These are phyloP conservation scores for Taphrorychus bicolor DNA, from an alignment of 2,888 invertebrate species.

Conservation along the genomic window DNA sequence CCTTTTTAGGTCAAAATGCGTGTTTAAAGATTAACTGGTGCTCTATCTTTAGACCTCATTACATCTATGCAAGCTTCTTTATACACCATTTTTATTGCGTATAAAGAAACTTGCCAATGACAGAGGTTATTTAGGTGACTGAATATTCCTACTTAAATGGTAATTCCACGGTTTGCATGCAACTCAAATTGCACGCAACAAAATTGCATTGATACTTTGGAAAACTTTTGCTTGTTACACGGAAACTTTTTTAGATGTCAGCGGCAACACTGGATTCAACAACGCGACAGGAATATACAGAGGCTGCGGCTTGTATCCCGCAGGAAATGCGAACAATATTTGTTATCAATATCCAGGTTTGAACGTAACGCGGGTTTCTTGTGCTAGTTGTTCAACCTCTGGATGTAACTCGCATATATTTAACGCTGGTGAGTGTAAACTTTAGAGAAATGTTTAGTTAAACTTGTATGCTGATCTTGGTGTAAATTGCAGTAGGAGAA, in stretches of 20 bases:
- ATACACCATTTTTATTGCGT: too few relatives aligned
- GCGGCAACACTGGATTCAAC: background rate
- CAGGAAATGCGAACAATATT: background rate
- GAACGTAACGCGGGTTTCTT: background rate
- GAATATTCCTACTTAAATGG: too few relatives aligned
- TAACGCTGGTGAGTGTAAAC: background rate
- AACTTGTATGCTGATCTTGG: background rate
- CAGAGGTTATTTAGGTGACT: too few relatives aligned
- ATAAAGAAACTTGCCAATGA: too few relatives aligned
- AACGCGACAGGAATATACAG: constrained; percentile 1
- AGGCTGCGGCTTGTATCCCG: background rate
- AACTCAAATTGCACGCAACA: background rate
- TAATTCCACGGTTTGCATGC: too few relatives aligned
- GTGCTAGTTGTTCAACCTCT: background rate
- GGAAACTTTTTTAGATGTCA: background rate
- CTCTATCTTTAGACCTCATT: too few relatives aligned
- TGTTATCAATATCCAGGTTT: background rate
- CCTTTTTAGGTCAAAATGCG: too few relatives aligned
- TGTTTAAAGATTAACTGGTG: too few relatives aligned
- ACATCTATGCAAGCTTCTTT: too few relatives aligned
- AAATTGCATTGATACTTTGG: background rate
- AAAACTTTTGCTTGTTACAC: background rate
- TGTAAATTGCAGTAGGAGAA: background rate
- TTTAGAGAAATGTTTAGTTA: background rate
- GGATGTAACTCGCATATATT: constrained; percentile 4